A percentile compares a stretch with the other conserved stretches of the same genome.
Evolutionary conservation across 2,113 vertebrate species (phyloP).

Genomic region (Coturnix japonica): DNA sequence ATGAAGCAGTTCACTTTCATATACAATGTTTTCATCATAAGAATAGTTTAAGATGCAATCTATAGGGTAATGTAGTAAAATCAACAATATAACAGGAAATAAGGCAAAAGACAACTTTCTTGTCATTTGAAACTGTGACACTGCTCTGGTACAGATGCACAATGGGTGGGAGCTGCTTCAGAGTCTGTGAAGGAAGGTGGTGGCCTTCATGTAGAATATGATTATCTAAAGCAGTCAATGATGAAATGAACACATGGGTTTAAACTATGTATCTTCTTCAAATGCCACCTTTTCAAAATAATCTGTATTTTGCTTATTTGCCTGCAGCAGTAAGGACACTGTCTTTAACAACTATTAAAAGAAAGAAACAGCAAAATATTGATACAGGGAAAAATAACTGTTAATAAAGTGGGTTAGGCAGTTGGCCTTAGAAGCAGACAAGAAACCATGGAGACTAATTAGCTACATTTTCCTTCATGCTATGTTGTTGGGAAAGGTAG

Average conservation of each 20-base stretch:
- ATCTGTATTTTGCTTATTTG: slow-evolving; percentile 43
- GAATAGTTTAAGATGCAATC: neutral
- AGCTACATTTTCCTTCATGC: neutral
- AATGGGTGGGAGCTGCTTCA: neutral
- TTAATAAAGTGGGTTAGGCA: neutral
- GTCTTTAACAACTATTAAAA: neutral
- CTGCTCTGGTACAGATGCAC: neutral
- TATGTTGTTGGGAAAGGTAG: neutral
- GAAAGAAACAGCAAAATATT: neutral
- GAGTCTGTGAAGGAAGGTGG: neutral
- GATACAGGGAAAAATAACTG: neutral
- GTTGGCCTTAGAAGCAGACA: slow-evolving; percentile 21
- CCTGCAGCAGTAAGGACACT: neutral
- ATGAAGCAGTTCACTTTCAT: neutral
- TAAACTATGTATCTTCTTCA: neutral
- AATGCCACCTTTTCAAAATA: neutral
- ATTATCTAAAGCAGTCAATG: neutral
- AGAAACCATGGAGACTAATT: slow-evolving; percentile 5
- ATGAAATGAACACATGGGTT: neutral
- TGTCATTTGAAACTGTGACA: neutral
- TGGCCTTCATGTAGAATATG: neutral
- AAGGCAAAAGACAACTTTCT: neutral
- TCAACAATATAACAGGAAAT: neutral
- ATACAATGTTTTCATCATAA: neutral
- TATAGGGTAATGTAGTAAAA: neutral